Evolutionary conservation across 1,140 invertebrate genomes (phyloP).

Genomic region (Elysia chlorotica): DNA sequence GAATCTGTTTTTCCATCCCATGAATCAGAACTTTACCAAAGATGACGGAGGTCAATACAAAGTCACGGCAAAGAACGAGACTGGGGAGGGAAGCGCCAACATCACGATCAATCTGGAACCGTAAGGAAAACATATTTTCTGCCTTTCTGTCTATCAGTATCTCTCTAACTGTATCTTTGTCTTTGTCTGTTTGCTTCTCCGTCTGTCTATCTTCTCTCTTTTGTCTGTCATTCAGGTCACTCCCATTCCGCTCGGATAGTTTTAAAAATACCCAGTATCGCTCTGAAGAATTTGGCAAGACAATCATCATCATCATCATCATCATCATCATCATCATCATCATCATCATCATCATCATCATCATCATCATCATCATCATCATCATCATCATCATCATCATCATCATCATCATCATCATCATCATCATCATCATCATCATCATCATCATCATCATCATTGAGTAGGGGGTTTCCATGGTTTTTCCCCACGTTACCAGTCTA

Average conservation of each 20-base stretch:
- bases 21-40: constrained; percentile 74
- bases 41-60: constrained; percentile 95
- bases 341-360: neutral
- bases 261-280: no score
- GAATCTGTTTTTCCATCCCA: constrained; percentile 12
- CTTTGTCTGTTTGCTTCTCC: neutral
- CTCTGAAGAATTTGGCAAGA: no score
- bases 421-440: constrained; percentile 29
- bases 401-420: constrained; percentile 21
- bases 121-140: constrained; percentile 29
- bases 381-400: constrained; percentile 13
- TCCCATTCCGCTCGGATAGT: no score
- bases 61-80: constrained; percentile 96
- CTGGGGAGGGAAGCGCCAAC: constrained; percentile 95
- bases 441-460: constrained; percentile 30
- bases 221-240: neutral
- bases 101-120: constrained; percentile 84
- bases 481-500: no score
- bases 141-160: no score
- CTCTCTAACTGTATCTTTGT: no score
- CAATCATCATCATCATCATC: neutral
- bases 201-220: neutral
- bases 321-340: neutral
- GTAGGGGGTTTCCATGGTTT: no score
- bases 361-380: constrained; percentile 13